Conservation (phyloP, 2,888 invertebrate species). For the Tanypteryx hageni region DNA sequence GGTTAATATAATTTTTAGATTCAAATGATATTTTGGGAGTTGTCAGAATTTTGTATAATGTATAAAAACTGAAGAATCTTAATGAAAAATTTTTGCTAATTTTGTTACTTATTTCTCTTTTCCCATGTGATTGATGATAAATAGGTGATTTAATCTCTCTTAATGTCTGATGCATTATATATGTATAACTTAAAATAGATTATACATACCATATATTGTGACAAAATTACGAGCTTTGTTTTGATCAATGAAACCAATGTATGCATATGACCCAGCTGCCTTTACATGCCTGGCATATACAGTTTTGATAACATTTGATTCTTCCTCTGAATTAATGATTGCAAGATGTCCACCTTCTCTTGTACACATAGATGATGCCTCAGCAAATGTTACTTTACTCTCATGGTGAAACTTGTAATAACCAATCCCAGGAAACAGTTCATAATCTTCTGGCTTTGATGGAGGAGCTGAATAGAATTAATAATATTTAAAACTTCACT, state of each 20-base stretch:
- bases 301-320: slow-evolving; percentile 65
- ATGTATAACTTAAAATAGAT: too few species aligned
- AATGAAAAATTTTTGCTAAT: too few species aligned
- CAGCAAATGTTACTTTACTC: slow-evolving; percentile 11
- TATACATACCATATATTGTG: slow-evolving; percentile 66
- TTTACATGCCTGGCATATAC: slow-evolving; percentile 59
- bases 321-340: slow-evolving; percentile 68
- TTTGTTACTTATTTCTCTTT: too few species aligned
- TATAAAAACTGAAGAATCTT: too few species aligned
- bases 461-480: neutral
- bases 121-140: too few species aligned
- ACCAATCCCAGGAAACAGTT: slow-evolving; percentile 25
- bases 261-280: slow-evolving; percentile 58
- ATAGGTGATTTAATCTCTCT: neutral
- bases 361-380: neutral
- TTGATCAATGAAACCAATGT: slow-evolving; percentile 67
- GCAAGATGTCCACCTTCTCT: slow-evolving; percentile 67
- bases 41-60: too few species aligned
- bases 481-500: neutral
- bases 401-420: slow-evolving; percentile 44
- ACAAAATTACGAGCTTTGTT: slow-evolving; percentile 66
- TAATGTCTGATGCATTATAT: too few species aligned
- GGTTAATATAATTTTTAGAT: too few species aligned
- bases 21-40: too few species aligned
- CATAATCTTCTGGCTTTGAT: neutral